Base-by-base conservation (phyloP, 2,888 invertebrate genomes). In the Allygus modestus region DNA sequence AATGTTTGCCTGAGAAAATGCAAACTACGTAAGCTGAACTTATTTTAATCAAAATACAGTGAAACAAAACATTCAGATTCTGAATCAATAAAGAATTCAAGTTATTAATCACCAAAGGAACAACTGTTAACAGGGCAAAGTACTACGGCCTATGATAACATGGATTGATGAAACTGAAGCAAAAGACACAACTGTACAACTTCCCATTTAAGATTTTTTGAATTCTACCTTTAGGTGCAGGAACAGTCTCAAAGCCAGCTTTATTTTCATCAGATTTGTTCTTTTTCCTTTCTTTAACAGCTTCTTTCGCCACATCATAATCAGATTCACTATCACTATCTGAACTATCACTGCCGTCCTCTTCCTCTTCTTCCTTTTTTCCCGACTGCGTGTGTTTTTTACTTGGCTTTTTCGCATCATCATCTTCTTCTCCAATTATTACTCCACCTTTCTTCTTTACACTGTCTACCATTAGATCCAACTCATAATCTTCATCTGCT, bases 401-500 rank as follows among this genome's bases (percentile, higher is more conserved):
- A 75, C 17, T 75, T 46, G 33, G n/a, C 9, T 84, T 83, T 1
- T 79, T 86, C n/a, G 88, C 88, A 85, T 90, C 89, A 26, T 89
- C 88, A 1, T 90, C 89, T 5, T 89, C 88, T 73, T 89, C 89
- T 0, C 91, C 91, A 65, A 91, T 88, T n/a, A 92, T 89, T 83
- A 88, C 88, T 7, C 90, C 93, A 87, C 97, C 97, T 91, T 96
- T 96, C 87, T 93, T 93, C 88, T 94, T 94, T 87, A 93, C 95
- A 54, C 93, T 93, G 87, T 94, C 93, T 0, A 94, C 93, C 91
- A 97, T 92, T 89, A 94, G 94, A 89, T 97, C 96, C 9, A 98
- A 92, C 91, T 98, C 98, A 31, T 93, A 93, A 87, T 97, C 97
- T 90, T 97, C 97, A 89, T 97, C 97, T 71, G 95, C 95, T 84